These are phyloP conservation scores for Zaprionus ghesquierei DNA, from an alignment of 1,140 invertebrate genomes.

Conservation along the genomic window DNA sequence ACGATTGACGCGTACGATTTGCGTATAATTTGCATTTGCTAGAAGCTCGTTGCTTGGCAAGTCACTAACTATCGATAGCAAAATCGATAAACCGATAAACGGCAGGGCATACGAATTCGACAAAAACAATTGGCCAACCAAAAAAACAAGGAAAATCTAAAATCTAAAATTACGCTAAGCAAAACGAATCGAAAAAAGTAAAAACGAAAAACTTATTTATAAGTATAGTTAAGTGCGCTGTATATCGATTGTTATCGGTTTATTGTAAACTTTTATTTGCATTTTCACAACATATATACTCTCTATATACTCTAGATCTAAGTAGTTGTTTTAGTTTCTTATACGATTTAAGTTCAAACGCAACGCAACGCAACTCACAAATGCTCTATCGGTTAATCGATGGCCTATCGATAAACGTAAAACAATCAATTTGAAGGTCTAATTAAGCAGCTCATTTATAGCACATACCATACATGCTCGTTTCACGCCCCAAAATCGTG, in stretches of 20 bases:
- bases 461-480: constrained; percentile 6
- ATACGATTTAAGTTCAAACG: constrained; percentile 17
- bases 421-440: constrained; percentile 21
- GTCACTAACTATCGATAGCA: constrained; percentile 61
- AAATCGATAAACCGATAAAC: constrained; percentile 67
- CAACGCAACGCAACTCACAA: constrained; percentile 65
- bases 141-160: neutral
- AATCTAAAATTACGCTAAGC: constrained; percentile 18
- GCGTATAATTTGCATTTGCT: constrained; percentile 74
- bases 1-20: constrained; percentile 28
- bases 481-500: constrained; percentile 28
- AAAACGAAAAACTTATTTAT: constrained; percentile 5
- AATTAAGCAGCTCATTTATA: constrained; percentile 30
- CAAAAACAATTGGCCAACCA: constrained; percentile 47
- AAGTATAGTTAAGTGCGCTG: constrained; percentile 41
- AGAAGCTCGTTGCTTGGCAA: constrained; percentile 37
- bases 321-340: constrained; percentile 38
- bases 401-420: constrained; percentile 35
- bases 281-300: constrained; percentile 24
- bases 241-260: constrained; percentile 55
- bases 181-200: constrained; percentile 10
- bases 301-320: constrained; percentile 16
- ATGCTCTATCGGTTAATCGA: neutral
- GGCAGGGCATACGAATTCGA: constrained; percentile 47
- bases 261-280: constrained; percentile 47